Evolutionary conservation across 1,140 invertebrate genomes (phyloP).

Genomic region (Parasteatoda tepidariorum): DNA sequence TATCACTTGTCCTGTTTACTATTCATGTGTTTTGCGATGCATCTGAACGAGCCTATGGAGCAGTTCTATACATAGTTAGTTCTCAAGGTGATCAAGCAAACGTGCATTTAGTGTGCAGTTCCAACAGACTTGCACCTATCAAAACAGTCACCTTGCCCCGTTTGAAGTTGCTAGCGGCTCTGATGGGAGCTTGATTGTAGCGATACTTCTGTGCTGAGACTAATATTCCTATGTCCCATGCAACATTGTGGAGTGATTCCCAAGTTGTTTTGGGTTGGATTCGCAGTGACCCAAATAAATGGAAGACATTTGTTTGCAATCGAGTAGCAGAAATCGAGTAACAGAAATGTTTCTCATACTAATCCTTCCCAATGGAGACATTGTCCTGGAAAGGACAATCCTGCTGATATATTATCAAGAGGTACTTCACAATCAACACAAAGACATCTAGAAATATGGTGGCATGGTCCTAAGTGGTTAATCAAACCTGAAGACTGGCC

Average conservation of each 20-base stretch:
- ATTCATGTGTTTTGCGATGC: constrained; percentile 28
- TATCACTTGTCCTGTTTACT: not conserved
- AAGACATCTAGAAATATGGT: not conserved
- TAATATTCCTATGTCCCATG: not conserved
- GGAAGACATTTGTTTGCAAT: no score
- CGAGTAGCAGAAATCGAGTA: not conserved
- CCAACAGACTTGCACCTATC: constrained; percentile 22
- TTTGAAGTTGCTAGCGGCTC: constrained; percentile 6
- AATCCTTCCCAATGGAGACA: no score
- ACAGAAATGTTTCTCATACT: not conserved
- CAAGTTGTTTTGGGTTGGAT: no score
- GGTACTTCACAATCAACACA: not conserved
- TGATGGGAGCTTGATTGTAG: not conserved
- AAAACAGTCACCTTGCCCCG: no score
- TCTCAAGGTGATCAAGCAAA: not conserved
- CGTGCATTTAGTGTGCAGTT: not conserved
- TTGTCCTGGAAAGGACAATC: no score
- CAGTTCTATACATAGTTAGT: not conserved
- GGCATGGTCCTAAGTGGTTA: no score
- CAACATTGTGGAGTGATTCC: constrained; percentile 7
- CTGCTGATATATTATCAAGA: no score
- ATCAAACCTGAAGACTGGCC: no score
- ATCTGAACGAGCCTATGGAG: no score
- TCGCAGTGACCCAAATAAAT: not conserved
- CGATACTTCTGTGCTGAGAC: no score